Evolutionary conservation across 2,888 invertebrate genomes (phyloP).

Genomic region (Trachelus stipa): DNA sequence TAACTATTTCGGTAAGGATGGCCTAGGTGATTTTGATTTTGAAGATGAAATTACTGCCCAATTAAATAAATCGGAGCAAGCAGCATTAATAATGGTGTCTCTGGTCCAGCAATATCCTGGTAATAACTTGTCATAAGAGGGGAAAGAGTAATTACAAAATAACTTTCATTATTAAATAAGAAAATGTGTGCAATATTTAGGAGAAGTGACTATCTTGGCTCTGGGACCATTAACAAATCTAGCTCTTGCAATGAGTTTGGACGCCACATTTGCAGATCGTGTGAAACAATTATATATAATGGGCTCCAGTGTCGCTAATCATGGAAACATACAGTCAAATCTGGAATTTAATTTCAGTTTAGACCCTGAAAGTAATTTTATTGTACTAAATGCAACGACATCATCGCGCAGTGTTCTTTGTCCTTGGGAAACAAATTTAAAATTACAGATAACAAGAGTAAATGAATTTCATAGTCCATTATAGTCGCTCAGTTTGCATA

Average conservation of each 20-base stretch:
- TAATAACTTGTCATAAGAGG: conserved; percentile 21
- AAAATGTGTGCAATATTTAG: conserved; percentile 43
- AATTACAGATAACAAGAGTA: conserved; percentile 48
- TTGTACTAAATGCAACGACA: conserved; percentile 65
- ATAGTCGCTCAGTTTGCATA: neutral
- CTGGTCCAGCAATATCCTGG: conserved; percentile 58
- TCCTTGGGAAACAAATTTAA: conserved; percentile 68
- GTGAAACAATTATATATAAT: conserved; percentile 57
- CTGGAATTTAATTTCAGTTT: conserved; percentile 72
- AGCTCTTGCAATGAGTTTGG: conserved; percentile 68
- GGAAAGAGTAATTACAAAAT: neutral
- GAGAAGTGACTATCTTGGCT: conserved; percentile 58
- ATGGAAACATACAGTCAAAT: conserved; percentile 59
- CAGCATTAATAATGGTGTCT: conserved; percentile 63
- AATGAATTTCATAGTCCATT: neutral
- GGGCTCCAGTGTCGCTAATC: conserved; percentile 58
- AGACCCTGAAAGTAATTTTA: conserved; percentile 72
- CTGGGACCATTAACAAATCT: conserved; percentile 71
- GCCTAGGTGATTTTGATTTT: conserved; percentile 68
- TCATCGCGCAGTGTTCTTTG: conserved; percentile 64
- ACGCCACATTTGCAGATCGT: conserved; percentile 52
- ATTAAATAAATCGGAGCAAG: conserved; percentile 61
- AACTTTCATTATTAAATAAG: neutral
- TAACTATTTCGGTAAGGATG: conserved; percentile 66
- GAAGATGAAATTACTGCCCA: conserved; percentile 51